Base-by-base conservation (phyloP, 2,888 invertebrate species). In the Apotomis capreana region DNA sequence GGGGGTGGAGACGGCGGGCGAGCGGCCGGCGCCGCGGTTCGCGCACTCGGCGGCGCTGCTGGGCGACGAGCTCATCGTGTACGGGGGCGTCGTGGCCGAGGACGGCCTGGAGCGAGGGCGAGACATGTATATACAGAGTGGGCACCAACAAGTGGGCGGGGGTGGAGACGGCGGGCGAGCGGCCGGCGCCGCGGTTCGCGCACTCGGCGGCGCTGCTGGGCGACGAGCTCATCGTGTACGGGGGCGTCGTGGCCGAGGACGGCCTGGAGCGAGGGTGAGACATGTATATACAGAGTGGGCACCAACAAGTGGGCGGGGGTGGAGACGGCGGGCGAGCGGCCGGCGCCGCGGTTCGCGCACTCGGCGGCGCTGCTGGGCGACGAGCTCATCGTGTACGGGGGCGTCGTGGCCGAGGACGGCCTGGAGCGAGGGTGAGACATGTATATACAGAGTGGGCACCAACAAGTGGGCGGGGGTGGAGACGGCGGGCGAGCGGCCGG, bases 351-450 rank as follows among this genome's bases (percentile, higher is more conserved):
- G 54, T 99, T 98, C 87, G 98, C 97, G 4, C 98, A 99, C 87
- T 96, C 98, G 0, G 96, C 98, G 54, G 97, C 98, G 0, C 89
- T 97, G 76, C 96, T 97, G 86, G 97, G 97, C 74, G 97, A 98
- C 89, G 97, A 96, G 91, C 95, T 99, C 58, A 98, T 97, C 83
- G 95, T 99, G 89, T 99, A 97, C 84, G 99, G 99, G 0, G 99
- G 99, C 0, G 97, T 98, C 0, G 94, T 96, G 1, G 88, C 87
- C 12, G 83, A 87, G 0, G 88, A 87, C 6, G 90, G 91, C 37
- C 87, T 88, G 0, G 92, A 93, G 73, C 84, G 91, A 54, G 91
- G 92, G 93, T 93, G 49, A 82, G 85, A 72, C 26, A 49, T 49
- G 12, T 49, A 10, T 9, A 49, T 8, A 9, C 40, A 40, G 26